A percentile compares a stretch with the other conserved stretches of the same genome.
Conservation (phyloP, 2,888 invertebrate species). For the Coleophora flavipennella region DNA sequence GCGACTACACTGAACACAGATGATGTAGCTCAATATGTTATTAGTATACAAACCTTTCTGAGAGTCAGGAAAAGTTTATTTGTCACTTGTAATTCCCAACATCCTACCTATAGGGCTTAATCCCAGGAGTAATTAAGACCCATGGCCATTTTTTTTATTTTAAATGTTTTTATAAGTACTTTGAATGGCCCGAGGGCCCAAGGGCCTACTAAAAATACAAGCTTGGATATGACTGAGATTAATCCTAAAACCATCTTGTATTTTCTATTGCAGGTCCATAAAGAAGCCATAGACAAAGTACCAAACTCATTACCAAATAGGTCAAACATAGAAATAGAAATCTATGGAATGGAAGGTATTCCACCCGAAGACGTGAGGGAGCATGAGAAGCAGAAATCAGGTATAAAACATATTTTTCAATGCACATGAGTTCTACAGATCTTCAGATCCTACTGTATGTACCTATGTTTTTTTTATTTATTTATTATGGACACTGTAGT, state of each 20-base stretch:
- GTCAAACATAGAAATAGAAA: slow-evolving; percentile 99
- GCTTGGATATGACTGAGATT: no score
- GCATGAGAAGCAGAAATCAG: slow-evolving; percentile 90
- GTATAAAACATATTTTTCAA: slow-evolving; percentile 51
- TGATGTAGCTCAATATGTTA: no score
- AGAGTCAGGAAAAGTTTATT: no score
- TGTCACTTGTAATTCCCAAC: no score
- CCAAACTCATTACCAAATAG: slow-evolving; percentile 98
- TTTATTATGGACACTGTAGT: slow-evolving; percentile 50
- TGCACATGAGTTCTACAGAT: slow-evolving; percentile 25
- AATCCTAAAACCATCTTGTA: slow-evolving; percentile 8
- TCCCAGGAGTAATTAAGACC: no score
- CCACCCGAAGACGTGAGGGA: slow-evolving; percentile 95
- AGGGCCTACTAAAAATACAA: no score
- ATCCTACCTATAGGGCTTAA: no score
- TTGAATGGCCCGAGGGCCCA: no score
- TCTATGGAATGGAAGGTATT: slow-evolving; percentile 99
- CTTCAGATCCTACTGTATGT: slow-evolving; percentile 58
- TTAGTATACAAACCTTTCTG: no score
- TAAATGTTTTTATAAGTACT: no score
- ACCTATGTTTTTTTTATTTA: slow-evolving; percentile 32
- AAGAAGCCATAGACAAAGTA: slow-evolving; percentile 99
- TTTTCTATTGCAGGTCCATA: slow-evolving; percentile 85
- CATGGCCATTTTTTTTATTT: no score
- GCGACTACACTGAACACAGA: no score